phyloP scores from a whole-genome alignment of 2,797 vertebrate genomes.

The Monodelphis domestica region DNA sequence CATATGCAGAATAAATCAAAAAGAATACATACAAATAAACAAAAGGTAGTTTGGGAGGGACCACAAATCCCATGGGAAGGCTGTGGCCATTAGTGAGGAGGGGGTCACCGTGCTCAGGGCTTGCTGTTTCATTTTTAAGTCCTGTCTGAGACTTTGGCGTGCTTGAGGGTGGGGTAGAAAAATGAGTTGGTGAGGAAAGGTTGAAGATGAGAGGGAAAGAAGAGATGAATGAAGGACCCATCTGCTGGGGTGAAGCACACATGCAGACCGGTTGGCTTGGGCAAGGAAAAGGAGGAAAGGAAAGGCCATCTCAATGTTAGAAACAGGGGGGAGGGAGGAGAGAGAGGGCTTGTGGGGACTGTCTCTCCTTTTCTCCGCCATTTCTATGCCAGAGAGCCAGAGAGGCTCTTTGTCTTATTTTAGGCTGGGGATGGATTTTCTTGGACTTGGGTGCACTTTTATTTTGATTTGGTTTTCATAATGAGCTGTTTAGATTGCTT shows the following conservation, averaged over 20 bases:
- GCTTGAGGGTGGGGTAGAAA: neutral
- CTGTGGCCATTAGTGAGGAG: too few relatives aligned
- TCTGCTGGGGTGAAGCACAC: neutral
- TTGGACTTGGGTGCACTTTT: slow-evolving; percentile 37
- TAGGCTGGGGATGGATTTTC: slow-evolving; percentile 44
- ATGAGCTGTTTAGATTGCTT: slow-evolving; percentile 64
- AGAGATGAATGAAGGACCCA: neutral
- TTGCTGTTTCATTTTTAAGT: too few relatives aligned
- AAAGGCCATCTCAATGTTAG: neutral
- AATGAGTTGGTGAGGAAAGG: neutral
- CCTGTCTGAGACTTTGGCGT: neutral
- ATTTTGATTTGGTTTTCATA: slow-evolving; percentile 63
- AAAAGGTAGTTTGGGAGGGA: neutral
- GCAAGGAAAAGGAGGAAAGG: neutral
- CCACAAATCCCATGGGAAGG: neutral
- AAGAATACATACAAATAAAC: neutral
- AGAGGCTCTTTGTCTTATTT: slow-evolving; percentile 39
- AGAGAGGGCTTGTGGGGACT: neutral
- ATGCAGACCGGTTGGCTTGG: neutral
- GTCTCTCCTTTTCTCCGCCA: neutral
- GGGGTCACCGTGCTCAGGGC: too few relatives aligned
- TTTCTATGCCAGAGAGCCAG: slow-evolving; percentile 33
- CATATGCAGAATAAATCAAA: neutral
- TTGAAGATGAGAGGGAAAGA: neutral
- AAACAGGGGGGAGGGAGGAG: neutral